Percentiles rank a stretch among this genome's conserved stretches.
Conservation (phyloP, 2,888 invertebrate species). For the Eueremaeus valkanovi region DNA sequence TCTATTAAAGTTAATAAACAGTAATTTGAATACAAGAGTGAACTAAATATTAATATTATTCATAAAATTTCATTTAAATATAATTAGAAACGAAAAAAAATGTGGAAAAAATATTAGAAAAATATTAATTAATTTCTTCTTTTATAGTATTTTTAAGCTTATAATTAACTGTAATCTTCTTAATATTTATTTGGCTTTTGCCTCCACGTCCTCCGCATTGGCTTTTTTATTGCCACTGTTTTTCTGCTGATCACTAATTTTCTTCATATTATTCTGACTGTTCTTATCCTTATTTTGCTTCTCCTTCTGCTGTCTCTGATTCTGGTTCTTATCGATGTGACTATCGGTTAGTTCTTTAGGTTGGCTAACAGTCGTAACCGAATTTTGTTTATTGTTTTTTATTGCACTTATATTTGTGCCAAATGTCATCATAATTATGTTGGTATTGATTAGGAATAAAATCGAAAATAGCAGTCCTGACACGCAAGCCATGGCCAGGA, state of each 20-base stretch:
- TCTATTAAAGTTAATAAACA: too few relatives aligned
- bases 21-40: too few relatives aligned
- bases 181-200: not conserved
- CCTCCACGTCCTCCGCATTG: not conserved
- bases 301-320: not conserved
- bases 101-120: too few relatives aligned
- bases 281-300: not conserved
- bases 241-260: not conserved
- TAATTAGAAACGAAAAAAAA: too few relatives aligned
- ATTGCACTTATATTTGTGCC: not conserved
- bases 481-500: not conserved
- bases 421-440: not conserved
- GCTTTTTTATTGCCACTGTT: not conserved
- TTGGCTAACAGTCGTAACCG: too few relatives aligned
- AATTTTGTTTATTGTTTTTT: not conserved
- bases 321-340: not conserved
- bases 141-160: not conserved
- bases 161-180: not conserved
- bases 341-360: not conserved
- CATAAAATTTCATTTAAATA: too few relatives aligned
- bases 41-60: too few relatives aligned
- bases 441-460: not conserved
- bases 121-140: too few relatives aligned
- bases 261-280: not conserved
- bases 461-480: not conserved